Evolutionary conservation across 2,113 vertebrate genomes (phyloP).

Genomic region (Sinocyclocheilus rhinocerous): DNA sequence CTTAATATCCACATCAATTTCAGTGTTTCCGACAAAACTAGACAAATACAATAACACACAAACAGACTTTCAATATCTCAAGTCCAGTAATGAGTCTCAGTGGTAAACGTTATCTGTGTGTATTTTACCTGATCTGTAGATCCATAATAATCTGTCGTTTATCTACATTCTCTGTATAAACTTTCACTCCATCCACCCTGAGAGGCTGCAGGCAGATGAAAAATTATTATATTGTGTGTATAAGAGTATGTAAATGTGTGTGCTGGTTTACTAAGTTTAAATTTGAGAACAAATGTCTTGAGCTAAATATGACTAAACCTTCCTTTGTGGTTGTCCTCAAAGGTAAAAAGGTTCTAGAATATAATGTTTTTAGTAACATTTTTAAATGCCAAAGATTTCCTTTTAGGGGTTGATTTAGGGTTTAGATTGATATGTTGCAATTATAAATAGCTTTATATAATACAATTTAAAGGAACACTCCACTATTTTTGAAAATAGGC

Average conservation of each 20-base stretch:
- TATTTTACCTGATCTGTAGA: slow-evolving; percentile 91
- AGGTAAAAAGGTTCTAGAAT: neutral
- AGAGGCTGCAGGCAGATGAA: slow-evolving; percentile 80
- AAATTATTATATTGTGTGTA: neutral
- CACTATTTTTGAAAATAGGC: too few species aligned
- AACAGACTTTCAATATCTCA: neutral
- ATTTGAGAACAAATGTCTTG: neutral
- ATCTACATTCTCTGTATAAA: slow-evolving; percentile 97
- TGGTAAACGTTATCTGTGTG: neutral
- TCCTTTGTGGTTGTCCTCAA: neutral
- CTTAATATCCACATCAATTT: slow-evolving; percentile 94
- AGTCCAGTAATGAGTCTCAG: neutral
- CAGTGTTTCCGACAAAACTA: slow-evolving; percentile 95
- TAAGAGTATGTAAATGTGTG: neutral
- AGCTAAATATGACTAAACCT: neutral
- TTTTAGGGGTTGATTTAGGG: neutral
- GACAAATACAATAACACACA: slow-evolving; percentile 47
- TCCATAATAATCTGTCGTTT: slow-evolving; percentile 98
- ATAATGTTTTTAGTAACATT: neutral
- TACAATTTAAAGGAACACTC: too few species aligned
- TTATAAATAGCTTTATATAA: neutral
- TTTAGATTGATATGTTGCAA: neutral
- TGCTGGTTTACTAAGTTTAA: neutral
- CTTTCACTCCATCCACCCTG: slow-evolving; percentile 94
- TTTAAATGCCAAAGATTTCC: neutral